Base-by-base conservation (phyloP, 2,113 vertebrate genomes). In the Tachysurus fulvidraco region DNA sequence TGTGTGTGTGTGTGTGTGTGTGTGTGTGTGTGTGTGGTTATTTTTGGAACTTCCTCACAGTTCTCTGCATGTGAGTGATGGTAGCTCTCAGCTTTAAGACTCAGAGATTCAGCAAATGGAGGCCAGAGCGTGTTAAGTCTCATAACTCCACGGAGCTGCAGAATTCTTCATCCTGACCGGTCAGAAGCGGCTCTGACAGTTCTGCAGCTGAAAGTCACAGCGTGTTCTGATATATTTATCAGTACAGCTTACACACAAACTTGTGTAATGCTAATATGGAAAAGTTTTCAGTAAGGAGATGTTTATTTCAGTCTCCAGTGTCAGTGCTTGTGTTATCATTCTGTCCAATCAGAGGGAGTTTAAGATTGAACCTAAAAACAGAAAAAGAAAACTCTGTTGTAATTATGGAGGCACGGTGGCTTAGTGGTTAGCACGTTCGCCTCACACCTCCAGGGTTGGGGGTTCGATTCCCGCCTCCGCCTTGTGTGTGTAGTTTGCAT, bases 11-110 rank as follows among this genome's bases (percentile, higher is more conserved):
- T 64, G 36, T 85, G 85, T 76, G 25, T 62, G 78, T 76, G 71
- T 84, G 78, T 60, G 89, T 87, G 85, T 88, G 89, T 88, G 84
- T 88, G 55, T 85, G n/a, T 81, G 84, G 83, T 86, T 91, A 86
- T 91, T 88, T 89, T 84, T 82, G 81, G 81, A 85, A 25, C 62
- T 85, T 50, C 80, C 69, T 89, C 62, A 55, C 86, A 83, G 90
- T 85, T 78, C 84, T 84, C 80, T 50, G 81, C 65, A 55, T 82
- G 86, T 88, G 77, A 88, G 65, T 86, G 90, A 88, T 81, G 55
- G 36, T 57, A 28, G 69, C 74, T 89, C 64, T 64, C 50, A 30
- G 85, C 57, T 85, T 78, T 67, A 54, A 84, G 80, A 54, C 85
- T 76, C 12, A 82, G 71, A 88, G 52, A 71, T 86, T 19, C 41